phyloP scores from a whole-genome alignment of 2,797 vertebrate species.

The Danio kyathit region DNA sequence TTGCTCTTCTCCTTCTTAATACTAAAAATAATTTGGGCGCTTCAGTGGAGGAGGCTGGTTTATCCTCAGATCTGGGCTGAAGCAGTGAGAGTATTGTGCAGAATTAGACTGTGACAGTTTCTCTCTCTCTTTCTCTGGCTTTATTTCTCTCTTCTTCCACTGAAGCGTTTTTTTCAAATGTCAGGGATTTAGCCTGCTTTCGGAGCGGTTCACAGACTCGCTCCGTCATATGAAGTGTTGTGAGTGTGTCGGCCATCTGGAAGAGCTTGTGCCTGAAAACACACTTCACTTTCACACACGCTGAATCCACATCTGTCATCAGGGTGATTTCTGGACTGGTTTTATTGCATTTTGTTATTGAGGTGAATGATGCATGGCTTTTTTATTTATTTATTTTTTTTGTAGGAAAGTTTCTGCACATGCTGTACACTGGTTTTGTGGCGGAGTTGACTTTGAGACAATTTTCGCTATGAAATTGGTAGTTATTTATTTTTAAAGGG shows the following conservation, averaged over 20 bases:
- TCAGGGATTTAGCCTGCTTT: constrained; percentile 42
- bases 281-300: constrained; percentile 11
- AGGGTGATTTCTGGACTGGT: neutral
- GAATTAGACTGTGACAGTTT: constrained; percentile 76
- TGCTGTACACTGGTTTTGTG: too few species aligned
- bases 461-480: too few species aligned
- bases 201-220: constrained; percentile 33
- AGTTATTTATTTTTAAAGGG: too few species aligned
- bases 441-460: too few species aligned
- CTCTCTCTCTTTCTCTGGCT: constrained; percentile 25
- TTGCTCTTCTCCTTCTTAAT: constrained; percentile 62
- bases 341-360: neutral
- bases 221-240: neutral
- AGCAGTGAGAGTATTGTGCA: constrained; percentile 59
- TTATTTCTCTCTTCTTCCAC: constrained; percentile 38
- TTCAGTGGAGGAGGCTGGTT: constrained; percentile 63
- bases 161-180: constrained; percentile 36
- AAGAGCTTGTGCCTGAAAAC: constrained; percentile 32
- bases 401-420: too few species aligned
- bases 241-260: constrained; percentile 37
- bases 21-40: constrained; percentile 75
- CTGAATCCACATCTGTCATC: constrained; percentile 14
- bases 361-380: too few species aligned
- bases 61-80: constrained; percentile 70
- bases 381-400: too few species aligned